Evolutionary conservation across 2,113 vertebrate species (phyloP).

Genomic region (Chaenocephalus aceratus): DNA sequence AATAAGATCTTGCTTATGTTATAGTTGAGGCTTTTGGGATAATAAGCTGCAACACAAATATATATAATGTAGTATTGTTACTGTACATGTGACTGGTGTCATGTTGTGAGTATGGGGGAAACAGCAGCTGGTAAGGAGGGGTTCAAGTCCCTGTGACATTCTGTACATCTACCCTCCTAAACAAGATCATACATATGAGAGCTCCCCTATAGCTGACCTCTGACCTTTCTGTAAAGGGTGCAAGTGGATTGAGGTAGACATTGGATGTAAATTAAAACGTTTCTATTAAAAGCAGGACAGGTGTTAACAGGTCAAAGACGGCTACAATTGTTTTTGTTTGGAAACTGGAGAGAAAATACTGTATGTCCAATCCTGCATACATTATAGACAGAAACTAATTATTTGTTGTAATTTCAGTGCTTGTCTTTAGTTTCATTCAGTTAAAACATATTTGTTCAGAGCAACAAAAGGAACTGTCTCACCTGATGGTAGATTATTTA

Average conservation of each 20-base stretch:
- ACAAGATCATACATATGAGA: not conserved
- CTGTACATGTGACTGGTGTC: constrained; percentile 6
- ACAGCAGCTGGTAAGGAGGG: constrained; percentile 15
- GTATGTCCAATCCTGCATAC: not conserved
- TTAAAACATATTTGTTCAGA: not conserved
- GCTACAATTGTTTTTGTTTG: not conserved
- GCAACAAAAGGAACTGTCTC: not conserved
- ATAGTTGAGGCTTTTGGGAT: not conserved
- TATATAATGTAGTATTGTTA: not conserved
- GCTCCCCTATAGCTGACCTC: not conserved
- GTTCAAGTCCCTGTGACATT: not conserved
- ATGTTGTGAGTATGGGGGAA: not conserved
- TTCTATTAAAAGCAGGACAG: not conserved
- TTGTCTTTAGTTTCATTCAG: not conserved
- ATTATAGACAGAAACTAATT: not conserved
- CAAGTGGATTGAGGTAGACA: not conserved
- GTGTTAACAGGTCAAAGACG: not conserved
- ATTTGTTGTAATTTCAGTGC: not conserved
- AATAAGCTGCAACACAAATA: constrained; percentile 1
- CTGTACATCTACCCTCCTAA: not conserved
- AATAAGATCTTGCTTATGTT: not conserved
- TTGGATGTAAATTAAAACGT: not conserved
- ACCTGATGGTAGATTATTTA: not conserved
- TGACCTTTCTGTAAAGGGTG: constrained; percentile 2
- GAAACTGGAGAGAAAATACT: not conserved